phyloP scores from a whole-genome alignment of 2,888 invertebrate genomes.

The Lithophane semibrunnea region DNA sequence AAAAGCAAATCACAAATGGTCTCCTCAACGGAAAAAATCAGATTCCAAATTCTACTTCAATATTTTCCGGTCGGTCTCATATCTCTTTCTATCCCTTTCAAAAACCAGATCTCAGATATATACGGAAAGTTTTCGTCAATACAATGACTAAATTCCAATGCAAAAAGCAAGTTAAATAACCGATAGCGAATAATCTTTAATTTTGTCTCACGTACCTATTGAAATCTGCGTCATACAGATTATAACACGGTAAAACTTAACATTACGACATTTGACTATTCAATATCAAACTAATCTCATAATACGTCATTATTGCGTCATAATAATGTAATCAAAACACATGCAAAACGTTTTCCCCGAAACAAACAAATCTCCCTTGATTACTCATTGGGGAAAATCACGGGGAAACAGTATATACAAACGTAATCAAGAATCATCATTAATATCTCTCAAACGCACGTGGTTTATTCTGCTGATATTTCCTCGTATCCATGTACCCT shows the following conservation, averaged over 20 bases:
- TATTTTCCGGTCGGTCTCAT: neutral
- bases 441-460: constrained; percentile 9
- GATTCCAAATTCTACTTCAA: neutral
- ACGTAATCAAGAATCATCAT: constrained; percentile 10
- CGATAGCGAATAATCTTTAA: neutral
- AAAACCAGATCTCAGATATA: too few species aligned
- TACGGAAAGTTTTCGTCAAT: too few species aligned
- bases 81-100: neutral
- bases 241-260: neutral
- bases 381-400: constrained; percentile 13
- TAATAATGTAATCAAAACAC: neutral
- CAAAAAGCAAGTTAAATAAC: neutral
- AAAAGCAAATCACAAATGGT: neutral
- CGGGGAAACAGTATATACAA: neutral
- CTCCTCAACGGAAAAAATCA: neutral
- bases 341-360: neutral
- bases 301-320: neutral
- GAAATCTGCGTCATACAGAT: neutral
- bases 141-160: neutral
- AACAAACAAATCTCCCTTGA: neutral
- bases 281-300: neutral
- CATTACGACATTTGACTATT: neutral
- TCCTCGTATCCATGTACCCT: constrained; percentile 29
- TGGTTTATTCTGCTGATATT: constrained; percentile 19
- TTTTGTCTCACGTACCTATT: neutral